A percentile compares a stretch with the other conserved stretches of the same genome.
Evolutionary conservation across 2,888 invertebrate genomes (phyloP).

Genomic region (Hoplodrina ambigua): DNA sequence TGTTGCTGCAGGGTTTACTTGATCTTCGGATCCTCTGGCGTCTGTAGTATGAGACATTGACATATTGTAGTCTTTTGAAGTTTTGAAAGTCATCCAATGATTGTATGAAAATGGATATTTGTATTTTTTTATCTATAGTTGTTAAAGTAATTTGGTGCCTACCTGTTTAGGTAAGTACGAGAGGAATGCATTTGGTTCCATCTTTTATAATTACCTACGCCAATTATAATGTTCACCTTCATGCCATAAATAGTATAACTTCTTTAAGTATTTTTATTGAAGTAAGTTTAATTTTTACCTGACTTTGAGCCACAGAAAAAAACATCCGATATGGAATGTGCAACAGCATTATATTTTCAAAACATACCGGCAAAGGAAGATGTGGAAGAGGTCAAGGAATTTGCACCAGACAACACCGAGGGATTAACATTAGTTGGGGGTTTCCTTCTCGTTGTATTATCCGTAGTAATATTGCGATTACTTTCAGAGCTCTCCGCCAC

Average conservation of each 20-base stretch:
- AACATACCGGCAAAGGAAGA: slow-evolving; percentile 84
- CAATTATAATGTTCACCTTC: slow-evolving; percentile 33
- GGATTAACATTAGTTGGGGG: slow-evolving; percentile 77
- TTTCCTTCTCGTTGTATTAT: slow-evolving; percentile 71
- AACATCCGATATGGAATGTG: slow-evolving; percentile 38
- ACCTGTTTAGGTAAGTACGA: not conserved
- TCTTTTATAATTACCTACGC: not conserved
- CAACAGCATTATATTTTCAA: slow-evolving; percentile 14
- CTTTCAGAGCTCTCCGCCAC: slow-evolving; percentile 69
- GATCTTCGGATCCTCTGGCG: slow-evolving; percentile 77
- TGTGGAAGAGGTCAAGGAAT: slow-evolving; percentile 85
- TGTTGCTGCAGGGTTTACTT: slow-evolving; percentile 69
- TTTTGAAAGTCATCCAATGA: slow-evolving; percentile 14
- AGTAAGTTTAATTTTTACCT: slow-evolving; percentile 42
- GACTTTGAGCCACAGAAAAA: slow-evolving; percentile 29
- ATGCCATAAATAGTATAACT: slow-evolving; percentile 2
- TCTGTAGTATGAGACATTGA: slow-evolving; percentile 67
- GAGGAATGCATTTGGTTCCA: slow-evolving; percentile 28
- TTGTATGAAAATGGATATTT: slow-evolving; percentile 4
- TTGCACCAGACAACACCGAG: slow-evolving; percentile 86
- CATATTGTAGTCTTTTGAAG: slow-evolving; percentile 20
- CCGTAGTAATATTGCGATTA: slow-evolving; percentile 69
- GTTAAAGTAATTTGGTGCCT: not conserved
- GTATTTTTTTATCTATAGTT: not conserved
- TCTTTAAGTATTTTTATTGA: slow-evolving; percentile 12